These are phyloP conservation scores for Labeo calbasu DNA, from an alignment of 2,797 vertebrate genomes.

Conservation along the genomic window DNA sequence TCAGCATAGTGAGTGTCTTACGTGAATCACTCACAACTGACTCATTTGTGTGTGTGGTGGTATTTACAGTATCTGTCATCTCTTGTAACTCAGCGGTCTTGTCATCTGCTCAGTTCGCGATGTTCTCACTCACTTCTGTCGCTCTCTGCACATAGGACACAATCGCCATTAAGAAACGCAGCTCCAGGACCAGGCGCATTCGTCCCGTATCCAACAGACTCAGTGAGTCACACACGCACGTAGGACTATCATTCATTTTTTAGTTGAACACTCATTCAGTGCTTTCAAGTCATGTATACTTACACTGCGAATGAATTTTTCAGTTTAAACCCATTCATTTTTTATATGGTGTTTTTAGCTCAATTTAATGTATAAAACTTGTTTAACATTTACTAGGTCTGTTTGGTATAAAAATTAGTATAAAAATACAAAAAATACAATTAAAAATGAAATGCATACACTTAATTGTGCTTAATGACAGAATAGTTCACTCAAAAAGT, in stretches of 20 bases:
- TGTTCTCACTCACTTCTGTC: constrained; percentile 23
- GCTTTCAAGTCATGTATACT: constrained; percentile 13
- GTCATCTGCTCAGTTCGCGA: constrained; percentile 39
- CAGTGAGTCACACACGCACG: constrained; percentile 75
- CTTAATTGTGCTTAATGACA: neutral
- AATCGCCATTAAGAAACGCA: constrained; percentile 89
- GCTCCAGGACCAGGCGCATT: constrained; percentile 87
- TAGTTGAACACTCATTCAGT: constrained; percentile 2
- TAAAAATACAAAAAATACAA: too few relatives aligned
- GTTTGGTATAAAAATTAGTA: too few relatives aligned
- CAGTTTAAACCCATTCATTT: constrained; percentile 4
- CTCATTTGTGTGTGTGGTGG: constrained; percentile 28
- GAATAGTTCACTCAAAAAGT: neutral
- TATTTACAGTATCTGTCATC: constrained; percentile 44
- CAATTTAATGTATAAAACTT: neutral
- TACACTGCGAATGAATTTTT: neutral
- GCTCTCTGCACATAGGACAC: constrained; percentile 80
- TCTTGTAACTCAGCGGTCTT: constrained; percentile 12
- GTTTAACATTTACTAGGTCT: neutral
- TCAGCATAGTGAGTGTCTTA: constrained; percentile 84
- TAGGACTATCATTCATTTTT: constrained; percentile 12
- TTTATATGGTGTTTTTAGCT: neutral
- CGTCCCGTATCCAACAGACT: constrained; percentile 90
- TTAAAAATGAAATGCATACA: neutral
- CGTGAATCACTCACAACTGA: constrained; percentile 10